A percentile compares a stretch with the other conserved stretches of the same genome.
Conservation (phyloP, 2,888 invertebrate genomes). For the Trachelus iudaicus region DNA sequence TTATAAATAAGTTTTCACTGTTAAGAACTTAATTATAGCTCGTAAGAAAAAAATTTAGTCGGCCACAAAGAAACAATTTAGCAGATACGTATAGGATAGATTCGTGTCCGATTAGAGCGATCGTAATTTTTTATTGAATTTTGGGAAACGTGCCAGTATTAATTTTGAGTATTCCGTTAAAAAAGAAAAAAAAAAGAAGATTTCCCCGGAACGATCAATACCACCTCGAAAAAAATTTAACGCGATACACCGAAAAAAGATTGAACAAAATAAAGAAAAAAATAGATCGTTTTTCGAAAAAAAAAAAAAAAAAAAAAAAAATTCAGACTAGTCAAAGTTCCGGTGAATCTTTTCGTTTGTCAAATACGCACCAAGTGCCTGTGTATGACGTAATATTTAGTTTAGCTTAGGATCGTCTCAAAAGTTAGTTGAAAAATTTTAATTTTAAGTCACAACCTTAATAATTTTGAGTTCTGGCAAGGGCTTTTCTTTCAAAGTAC, state of each 20-base stretch:
- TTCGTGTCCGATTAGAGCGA: neutral
- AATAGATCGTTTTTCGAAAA: neutral
- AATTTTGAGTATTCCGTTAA: neutral
- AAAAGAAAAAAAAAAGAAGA: neutral
- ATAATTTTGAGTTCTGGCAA: conserved; percentile 10
- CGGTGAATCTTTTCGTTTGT: conserved; percentile 11
- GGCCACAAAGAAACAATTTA: neutral
- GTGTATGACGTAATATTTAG: conserved; percentile 16
- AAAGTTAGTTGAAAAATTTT: conserved; percentile 11
- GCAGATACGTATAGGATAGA: neutral
- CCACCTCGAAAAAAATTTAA: neutral
- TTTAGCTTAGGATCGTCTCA: conserved; percentile 8
- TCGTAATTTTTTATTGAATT: neutral
- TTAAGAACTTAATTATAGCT: neutral
- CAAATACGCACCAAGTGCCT: conserved; percentile 27
- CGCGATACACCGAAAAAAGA: neutral
- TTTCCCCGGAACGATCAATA: neutral
- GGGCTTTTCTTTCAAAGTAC: conserved; percentile 2
- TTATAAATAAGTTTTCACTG: neutral
- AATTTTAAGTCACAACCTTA: conserved; percentile 13
- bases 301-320: neutral
- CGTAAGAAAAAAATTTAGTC: neutral
- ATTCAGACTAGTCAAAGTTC: neutral
- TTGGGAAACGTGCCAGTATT: conserved; percentile 46
- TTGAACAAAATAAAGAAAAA: neutral